Evolutionary conservation across 2,888 invertebrate species (phyloP).

Genomic region (Physocephala rufipes): DNA sequence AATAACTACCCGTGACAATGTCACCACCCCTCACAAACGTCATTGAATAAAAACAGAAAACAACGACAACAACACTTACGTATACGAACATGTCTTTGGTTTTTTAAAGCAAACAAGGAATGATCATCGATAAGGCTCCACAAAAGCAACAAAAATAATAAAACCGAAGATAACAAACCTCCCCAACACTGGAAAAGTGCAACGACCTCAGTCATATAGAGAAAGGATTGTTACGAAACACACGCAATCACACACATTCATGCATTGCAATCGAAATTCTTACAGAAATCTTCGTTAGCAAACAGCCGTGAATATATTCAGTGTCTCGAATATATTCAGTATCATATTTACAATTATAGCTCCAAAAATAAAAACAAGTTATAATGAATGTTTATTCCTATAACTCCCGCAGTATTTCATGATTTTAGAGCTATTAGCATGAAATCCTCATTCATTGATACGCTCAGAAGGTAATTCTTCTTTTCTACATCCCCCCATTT

Average conservation of each 20-base stretch:
- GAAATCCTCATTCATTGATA: too few species aligned
- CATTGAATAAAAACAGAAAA: background rate
- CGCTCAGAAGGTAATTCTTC: too few species aligned
- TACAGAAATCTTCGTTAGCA: background rate
- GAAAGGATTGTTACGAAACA: background rate
- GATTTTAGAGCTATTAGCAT: too few species aligned
- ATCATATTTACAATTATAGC: background rate
- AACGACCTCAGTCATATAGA: slow-evolving; percentile 11
- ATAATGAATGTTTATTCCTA: too few species aligned
- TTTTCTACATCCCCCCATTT: too few species aligned
- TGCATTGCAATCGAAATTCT: slow-evolving; percentile 14
- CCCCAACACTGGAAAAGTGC: background rate
- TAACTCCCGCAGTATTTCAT: too few species aligned
- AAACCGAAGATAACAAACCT: slow-evolving; percentile 1
- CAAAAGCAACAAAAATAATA: slow-evolving; percentile 10
- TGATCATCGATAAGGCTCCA: too few species aligned
- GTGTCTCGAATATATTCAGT: too few species aligned
- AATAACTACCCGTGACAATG: background rate
- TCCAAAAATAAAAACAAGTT: background rate
- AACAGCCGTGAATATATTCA: too few species aligned
- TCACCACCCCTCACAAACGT: too few species aligned
- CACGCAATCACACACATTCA: background rate
- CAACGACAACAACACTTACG: slow-evolving; percentile 12
- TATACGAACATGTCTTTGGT: background rate
- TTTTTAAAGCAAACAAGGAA: slow-evolving; percentile 11